Evolutionary conservation across 2,888 invertebrate species (phyloP), one percentile per base, ranked within the genome.

Genomic region (Chalcis sispes): DNA sequence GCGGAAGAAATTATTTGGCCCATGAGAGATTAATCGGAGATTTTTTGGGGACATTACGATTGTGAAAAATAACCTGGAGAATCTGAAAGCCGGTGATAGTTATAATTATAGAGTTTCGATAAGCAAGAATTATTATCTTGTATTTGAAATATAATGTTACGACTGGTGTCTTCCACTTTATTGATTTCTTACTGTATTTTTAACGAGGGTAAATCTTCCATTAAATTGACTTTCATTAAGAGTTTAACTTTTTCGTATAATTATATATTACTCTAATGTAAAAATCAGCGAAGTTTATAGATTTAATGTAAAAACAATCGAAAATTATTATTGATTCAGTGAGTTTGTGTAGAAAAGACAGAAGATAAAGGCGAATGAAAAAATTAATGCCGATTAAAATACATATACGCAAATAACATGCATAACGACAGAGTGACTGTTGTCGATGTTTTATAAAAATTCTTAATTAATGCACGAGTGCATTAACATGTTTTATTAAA

Each of bases 121-220:
- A 54, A 61, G 25, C 32, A 58, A 69, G 64, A 73, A 61, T 71
- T 65, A 52, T 36, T 54, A 67, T 76, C 56, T 64, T 72, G 54
- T 72, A 66, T n/a, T 54, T 62, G 56, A 69, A 32, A 20, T 67
- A 32, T 75, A 72, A 42, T 65, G 70, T 78, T 72, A 59, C 46
- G 54, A 74, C 67, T 74, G 75, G 78, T n/a, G n/a, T 78, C 78
- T 78, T 78, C 78, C 78, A 78, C 52, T 72, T 23, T 61, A 70
- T 70, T 78, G 48, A 75, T 69, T 77, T 75, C 58, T 42, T 62
- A 42, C 50, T 40, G 69, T 72, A 65, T 58, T 70, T 61, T 64
- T 58, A 13, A 54, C 40, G 13, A 46, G 32, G n/a, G 23, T 66
- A 23, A 66, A 56, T 67, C 62, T 66, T 67, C 42, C 50, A 48